These are phyloP conservation scores for Melozone crissalis DNA, from an alignment of 2,113 vertebrate genomes.

Conservation along the genomic window DNA sequence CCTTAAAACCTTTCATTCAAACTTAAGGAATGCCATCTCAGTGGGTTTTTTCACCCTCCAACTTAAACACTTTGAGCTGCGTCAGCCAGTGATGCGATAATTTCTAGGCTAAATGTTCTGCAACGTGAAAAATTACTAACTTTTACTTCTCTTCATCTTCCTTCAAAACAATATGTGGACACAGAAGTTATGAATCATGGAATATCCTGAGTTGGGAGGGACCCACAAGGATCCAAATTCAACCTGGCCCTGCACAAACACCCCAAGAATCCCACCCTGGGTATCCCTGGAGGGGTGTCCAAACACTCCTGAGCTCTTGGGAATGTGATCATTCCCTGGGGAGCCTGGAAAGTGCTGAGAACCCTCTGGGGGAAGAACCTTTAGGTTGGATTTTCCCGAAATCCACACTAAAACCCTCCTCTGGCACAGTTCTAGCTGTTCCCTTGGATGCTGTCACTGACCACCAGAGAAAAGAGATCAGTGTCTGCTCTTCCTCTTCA, in stretches of 20 bases:
- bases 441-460: fast-evolving
- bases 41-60: not conserved
- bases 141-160: not conserved
- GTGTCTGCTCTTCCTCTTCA: not conserved
- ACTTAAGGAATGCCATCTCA: not conserved
- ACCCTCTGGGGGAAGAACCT: too few species aligned
- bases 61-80: not conserved
- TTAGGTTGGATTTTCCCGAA: not conserved
- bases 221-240: not conserved
- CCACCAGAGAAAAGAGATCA: too few species aligned
- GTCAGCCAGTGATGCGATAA: not conserved
- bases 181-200: not conserved
- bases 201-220: not conserved
- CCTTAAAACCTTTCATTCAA: not conserved
- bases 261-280: not conserved
- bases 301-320: fast-evolving
- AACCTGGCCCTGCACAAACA: not conserved
- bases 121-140: not conserved
- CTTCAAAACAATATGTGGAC: not conserved
- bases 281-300: fast-evolving
- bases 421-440: not conserved
- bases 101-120: not conserved
- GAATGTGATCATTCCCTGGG: not conserved
- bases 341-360: not conserved
- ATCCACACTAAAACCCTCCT: fast-evolving